Percentiles rank a stretch among this genome's conserved stretches.
Evolutionary conservation across 2,797 vertebrate genomes (phyloP).

Genomic region (Rhinoraja longicauda): DNA sequence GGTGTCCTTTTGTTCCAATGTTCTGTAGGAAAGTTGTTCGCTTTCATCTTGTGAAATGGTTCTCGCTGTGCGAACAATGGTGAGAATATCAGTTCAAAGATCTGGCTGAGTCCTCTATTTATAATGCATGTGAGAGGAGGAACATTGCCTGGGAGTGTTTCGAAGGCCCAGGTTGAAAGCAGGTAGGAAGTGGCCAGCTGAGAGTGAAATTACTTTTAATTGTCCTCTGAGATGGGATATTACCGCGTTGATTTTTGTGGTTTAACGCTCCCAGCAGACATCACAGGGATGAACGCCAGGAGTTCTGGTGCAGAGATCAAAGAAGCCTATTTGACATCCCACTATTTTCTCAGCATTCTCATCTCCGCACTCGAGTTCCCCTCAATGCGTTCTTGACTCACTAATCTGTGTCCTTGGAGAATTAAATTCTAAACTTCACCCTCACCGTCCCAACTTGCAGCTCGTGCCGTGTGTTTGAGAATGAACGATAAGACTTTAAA

Average conservation of each 20-base stretch:
- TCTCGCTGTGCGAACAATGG: not conserved
- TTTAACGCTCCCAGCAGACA: not conserved
- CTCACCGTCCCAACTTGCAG: not conserved
- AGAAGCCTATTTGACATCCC: not conserved
- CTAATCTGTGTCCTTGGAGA: not conserved
- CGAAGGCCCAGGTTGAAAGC: not conserved
- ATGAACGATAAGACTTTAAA: not conserved
- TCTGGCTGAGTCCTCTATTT: not conserved
- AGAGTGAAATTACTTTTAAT: constrained; percentile 10
- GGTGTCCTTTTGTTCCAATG: too few species aligned
- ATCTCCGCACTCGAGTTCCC: not conserved
- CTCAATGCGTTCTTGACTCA: not conserved
- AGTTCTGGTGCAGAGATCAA: not conserved
- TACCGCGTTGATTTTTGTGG: not conserved
- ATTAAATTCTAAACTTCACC: not conserved
- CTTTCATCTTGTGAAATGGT: not conserved
- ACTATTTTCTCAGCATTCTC: not conserved
- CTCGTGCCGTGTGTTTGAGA: not conserved
- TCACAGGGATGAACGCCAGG: not conserved
- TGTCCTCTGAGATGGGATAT: not conserved
- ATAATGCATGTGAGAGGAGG: not conserved
- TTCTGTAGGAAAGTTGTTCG: not conserved
- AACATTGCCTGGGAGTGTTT: not conserved
- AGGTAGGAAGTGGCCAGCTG: not conserved
- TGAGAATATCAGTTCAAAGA: not conserved